A percentile compares a stretch with the other conserved stretches of the same genome.
Conservation (phyloP, 1,140 invertebrate species). For the Stenopsyche tienmushanensis region DNA sequence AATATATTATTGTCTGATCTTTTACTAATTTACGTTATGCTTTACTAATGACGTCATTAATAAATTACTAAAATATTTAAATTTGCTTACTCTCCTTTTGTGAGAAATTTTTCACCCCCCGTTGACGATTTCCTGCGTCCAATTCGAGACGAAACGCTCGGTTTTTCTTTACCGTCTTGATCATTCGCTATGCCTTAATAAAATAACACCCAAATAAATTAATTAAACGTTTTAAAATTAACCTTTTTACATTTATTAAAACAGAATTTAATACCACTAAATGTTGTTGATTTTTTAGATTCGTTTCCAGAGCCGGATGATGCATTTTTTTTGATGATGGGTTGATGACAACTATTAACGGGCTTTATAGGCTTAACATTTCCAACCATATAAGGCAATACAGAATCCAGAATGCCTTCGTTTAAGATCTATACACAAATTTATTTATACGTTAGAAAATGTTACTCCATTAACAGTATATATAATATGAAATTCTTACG, state of each 20-base stretch:
- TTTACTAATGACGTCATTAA: no score
- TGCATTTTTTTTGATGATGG: conserved; percentile 54
- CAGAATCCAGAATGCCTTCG: conserved; percentile 76
- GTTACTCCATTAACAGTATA: conserved; percentile 10
- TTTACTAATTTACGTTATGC: background rate
- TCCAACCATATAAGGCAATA: conserved; percentile 67
- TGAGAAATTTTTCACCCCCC: conserved; percentile 47
- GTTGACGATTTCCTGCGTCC: conserved; percentile 53
- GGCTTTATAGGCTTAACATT: conserved; percentile 54
- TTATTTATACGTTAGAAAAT: background rate
- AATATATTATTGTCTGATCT: no score
- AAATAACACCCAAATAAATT: no score
- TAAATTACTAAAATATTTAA: conserved; percentile 9
- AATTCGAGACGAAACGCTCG: conserved; percentile 35
- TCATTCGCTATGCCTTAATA: conserved; percentile 41
- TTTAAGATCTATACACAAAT: conserved; percentile 63
- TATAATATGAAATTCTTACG: conserved; percentile 19
- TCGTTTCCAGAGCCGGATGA: conserved; percentile 45
- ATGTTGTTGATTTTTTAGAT: conserved; percentile 55
- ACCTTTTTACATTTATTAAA: background rate
- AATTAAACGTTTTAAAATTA: conserved; percentile 10
- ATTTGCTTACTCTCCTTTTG: conserved; percentile 51
- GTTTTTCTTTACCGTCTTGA: conserved; percentile 47
- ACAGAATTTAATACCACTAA: conserved; percentile 46
- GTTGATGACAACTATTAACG: conserved; percentile 54